Base-by-base conservation (phyloP, 2,888 invertebrate genomes). In the Alloplasta piceator region DNA sequence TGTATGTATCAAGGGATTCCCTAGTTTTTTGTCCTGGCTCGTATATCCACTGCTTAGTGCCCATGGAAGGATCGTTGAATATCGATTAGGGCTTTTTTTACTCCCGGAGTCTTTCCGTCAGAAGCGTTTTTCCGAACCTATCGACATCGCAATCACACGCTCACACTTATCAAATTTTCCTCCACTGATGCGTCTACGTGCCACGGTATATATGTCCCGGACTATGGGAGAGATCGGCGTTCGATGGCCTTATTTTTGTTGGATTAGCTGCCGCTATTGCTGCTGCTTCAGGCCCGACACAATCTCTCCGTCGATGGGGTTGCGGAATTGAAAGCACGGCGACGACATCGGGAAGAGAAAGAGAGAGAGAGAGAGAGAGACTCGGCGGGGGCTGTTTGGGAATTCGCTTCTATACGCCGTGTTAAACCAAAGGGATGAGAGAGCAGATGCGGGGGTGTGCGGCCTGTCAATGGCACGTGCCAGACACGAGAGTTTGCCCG, bases 401-500 rank as follows among this genome's bases (percentile, higher is more conserved):
- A 78, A 78, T 73, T 78, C 67, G 67, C 43, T 39, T 64, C 41
- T 66, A 52, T 56, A 66, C 78, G 68, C 79, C 67, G 48, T 66
- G 46, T 77, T 14, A 41, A 52, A 39, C 66, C 66, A 41, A 39
- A 39, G 61, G 55, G 38, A 60, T 14, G 72, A 68, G 66, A 70
- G 82, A 80, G 72, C 76, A 43, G 73, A 41, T n/a, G 16, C 43
- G 10, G 43, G 76, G 52, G 67, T 50, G 60, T 67, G 72, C 55
- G 83, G 84, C 89, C 26, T 89, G 90, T 89, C 88, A 90, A 66
- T 71, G 90, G 83, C 89, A 89, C 90, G 90, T 90, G 90, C 86
- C 86, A 84, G 83, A 83, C 84, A 78, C 82, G 84, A 72, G 75
- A 39, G 38, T n/a, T 72, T 43, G 63, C 64, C 64, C 50, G 50